Evolutionary conservation across 1,140 invertebrate species (phyloP), one percentile per base, ranked within the genome.

Genomic region (Potamilus streckersoni): DNA sequence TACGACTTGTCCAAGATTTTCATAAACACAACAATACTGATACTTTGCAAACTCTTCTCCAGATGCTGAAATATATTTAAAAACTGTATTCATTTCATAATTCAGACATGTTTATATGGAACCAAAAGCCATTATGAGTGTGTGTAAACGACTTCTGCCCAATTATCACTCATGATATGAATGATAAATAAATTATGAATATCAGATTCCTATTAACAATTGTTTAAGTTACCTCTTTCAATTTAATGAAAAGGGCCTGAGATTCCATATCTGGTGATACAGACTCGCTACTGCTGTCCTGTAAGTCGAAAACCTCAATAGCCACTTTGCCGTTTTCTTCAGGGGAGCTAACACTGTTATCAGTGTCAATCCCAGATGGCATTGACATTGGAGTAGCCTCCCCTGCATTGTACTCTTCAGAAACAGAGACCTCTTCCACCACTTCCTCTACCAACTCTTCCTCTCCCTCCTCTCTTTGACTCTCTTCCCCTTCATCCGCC

Each of bases 151-250:
- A 49, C 38, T 49, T 49, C 38, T 49, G 38, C 6, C 38, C 6
- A 31, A 49, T 49, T 49, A 49, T 49, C 38, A 49, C 38, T 49
- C 6, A 11, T 49, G 38, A 49, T 49, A 49, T 49, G 38, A 49
- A 49, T 49, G 38, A 49, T 8, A 49, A 38, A 49, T 4, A 49
- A 49, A 8, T 49, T 49, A 8, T 8, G 38, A 38, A 49, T 49
- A 49, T 49, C 38, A 49, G 6, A 49, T 6, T 49, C 38, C 11
- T 49, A 11, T 49, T 49, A 49, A 49, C 11, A 49, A 49, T 49
- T 6, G 11, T 49, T 49, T 8, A 68, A 11, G 64, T 68, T 63
- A 96, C 95, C 93, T 96, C 94, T 90, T 93, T 94, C 80, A 95
- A 90, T 78, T 93, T 92, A 83, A 86, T 73, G 75, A 87, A 87